A percentile compares a stretch with the other conserved stretches of the same genome.
phyloP scores from a whole-genome alignment of 2,888 invertebrate genomes.

The Epistrophe eligans region DNA sequence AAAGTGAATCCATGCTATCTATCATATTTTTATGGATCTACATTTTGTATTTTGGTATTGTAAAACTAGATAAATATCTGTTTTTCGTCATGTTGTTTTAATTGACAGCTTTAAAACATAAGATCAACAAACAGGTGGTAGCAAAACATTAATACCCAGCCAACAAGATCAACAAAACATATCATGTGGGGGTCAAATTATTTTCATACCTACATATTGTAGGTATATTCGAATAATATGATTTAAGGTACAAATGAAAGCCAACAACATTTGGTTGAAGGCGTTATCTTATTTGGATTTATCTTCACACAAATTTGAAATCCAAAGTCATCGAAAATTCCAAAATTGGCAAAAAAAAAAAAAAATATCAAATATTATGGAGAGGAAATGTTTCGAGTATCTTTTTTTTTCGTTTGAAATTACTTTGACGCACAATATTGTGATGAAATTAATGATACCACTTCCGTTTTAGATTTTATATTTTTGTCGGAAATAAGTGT shows the following conservation, averaged over 20 bases:
- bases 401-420: slow-evolving; percentile 46
- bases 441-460: slow-evolving; percentile 64
- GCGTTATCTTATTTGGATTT: slow-evolving; percentile 48
- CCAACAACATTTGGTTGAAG: slow-evolving; percentile 38
- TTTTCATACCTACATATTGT: not conserved
- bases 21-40: no score
- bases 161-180: slow-evolving; percentile 23
- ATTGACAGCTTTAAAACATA: not conserved
- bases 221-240: not conserved
- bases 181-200: not conserved
- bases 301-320: slow-evolving; percentile 10
- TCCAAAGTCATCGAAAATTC: slow-evolving; percentile 22
- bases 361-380: not conserved
- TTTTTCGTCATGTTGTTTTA: not conserved
- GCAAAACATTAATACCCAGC: slow-evolving; percentile 5
- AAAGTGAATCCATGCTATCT: no score
- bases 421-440: not conserved
- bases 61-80: not conserved
- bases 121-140: slow-evolving; percentile 32
- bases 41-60: not conserved
- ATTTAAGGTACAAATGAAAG: not conserved
- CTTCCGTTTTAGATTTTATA: slow-evolving; percentile 54
- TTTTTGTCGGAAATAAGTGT: slow-evolving; percentile 44
- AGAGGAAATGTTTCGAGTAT: slow-evolving; percentile 44
- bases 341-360: slow-evolving; percentile 51